Base-by-base conservation (phyloP, 1,140 invertebrate species). In the Drosophila busckii region DNA sequence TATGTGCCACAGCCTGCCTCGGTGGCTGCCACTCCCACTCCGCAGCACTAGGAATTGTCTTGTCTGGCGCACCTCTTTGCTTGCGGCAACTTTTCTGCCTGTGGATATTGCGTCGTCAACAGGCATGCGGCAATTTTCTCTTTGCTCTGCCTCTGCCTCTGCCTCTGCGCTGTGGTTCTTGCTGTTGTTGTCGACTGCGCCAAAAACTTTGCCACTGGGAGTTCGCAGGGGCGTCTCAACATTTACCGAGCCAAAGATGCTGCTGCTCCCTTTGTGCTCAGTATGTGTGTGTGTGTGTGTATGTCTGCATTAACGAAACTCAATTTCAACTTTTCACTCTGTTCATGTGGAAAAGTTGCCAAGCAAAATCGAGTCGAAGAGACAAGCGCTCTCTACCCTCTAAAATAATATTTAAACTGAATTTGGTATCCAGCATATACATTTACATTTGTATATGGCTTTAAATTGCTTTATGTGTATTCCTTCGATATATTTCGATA, bases 241-340 rank as follows among this genome's bases (percentile, higher is more conserved):
- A 25, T 48, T 42, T 32, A 15, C 31, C 49, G 34, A 28, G 26
- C 32, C 22, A 16, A 28, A 37, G 29, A 58, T 22, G 12, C 40
- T 22, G 42, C 29, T 28, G 37, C 52, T 38, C 10, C 29, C 19
- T 55, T 25, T 25, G 41, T 32, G n/a, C 20, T 22, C 20, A 9
- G 23, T 16, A 20, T 40, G 15, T 23, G 44, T 40, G 25, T 28
- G 19, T 46, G 26, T 26, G 52, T 58, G 29, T 63, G 46, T 59
- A 23, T 58, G 53, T 64, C 60, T 68, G 45, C 60, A 64, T 67
- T 64, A 64, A 64, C 54, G 50, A 68, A 68, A 68, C 65, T 68
- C 65, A 68, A 68, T 68, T 68, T 68, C 54, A 68, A 68, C 65
- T 68, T 68, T 68, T 68, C 56, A 64, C 54, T 68, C 65, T 60